Evolutionary conservation across 1,140 invertebrate genomes (phyloP).

Genomic region (Musca vetustissima): DNA sequence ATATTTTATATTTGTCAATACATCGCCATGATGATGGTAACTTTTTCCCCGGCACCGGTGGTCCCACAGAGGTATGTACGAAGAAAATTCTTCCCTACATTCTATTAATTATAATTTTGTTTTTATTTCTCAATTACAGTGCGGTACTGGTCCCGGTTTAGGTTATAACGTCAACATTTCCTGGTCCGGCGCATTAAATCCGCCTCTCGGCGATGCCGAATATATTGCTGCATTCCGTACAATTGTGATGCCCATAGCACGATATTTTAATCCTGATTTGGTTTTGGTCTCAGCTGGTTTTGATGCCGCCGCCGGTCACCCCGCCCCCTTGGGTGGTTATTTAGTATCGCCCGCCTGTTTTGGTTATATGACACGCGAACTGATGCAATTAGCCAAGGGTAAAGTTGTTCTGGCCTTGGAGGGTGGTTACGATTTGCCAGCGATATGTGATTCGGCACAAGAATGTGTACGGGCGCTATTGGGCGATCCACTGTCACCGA

Average conservation of each 20-base stretch:
- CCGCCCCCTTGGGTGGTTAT: slow-evolving; percentile 93
- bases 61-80: slow-evolving; percentile 69
- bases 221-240: slow-evolving; percentile 96
- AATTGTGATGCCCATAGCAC: slow-evolving; percentile 89
- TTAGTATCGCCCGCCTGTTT: slow-evolving; percentile 92
- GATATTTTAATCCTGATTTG: slow-evolving; percentile 92
- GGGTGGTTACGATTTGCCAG: slow-evolving; percentile 93
- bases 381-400: slow-evolving; percentile 87
- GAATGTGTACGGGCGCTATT: slow-evolving; percentile 91
- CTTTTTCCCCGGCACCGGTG: slow-evolving; percentile 98
- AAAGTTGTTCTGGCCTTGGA: slow-evolving; percentile 88
- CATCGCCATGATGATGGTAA: slow-evolving; percentile 99
- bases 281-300: slow-evolving; percentile 97
- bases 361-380: slow-evolving; percentile 92
- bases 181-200: slow-evolving; percentile 88
- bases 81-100: background rate
- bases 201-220: slow-evolving; percentile 95
- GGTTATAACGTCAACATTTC: slow-evolving; percentile 97
- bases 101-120: background rate
- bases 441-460: slow-evolving; percentile 97
- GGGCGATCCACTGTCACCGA: slow-evolving; percentile 73
- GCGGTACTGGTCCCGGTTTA: slow-evolving; percentile 86
- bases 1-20: slow-evolving; percentile 94
- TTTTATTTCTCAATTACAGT: slow-evolving; percentile 49
- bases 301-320: slow-evolving; percentile 92